Conservation (phyloP, 2,113 vertebrate genomes). For the Rhodinocichla rosea region DNA sequence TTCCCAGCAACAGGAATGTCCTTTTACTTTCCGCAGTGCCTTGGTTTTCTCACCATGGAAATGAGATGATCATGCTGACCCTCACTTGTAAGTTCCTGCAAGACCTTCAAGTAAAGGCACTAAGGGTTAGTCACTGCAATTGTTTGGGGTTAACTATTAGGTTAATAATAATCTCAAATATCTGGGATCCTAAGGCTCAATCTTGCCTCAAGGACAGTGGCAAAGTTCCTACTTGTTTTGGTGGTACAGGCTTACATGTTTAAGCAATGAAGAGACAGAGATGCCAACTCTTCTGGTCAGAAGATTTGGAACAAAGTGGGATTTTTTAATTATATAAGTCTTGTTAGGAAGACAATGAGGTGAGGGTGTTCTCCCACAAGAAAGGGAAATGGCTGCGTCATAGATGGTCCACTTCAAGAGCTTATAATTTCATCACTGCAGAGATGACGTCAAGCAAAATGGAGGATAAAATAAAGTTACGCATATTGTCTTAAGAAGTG, state of each 20-base stretch:
- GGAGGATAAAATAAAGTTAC: slow-evolving; percentile 41
- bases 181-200: neutral
- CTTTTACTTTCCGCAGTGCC: neutral
- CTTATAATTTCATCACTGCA: slow-evolving; percentile 18
- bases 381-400: slow-evolving; percentile 38
- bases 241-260: neutral
- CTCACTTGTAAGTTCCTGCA: neutral
- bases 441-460: slow-evolving; percentile 51
- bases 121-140: neutral
- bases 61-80: neutral
- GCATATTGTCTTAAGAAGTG: slow-evolving; percentile 36
- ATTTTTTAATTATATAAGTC: neutral
- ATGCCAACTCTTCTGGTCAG: neutral
- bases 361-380: neutral
- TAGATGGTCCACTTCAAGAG: slow-evolving; percentile 14
- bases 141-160: neutral
- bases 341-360: slow-evolving; percentile 35
- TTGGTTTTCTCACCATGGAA: neutral
- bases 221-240: neutral
- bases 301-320: neutral
- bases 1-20: neutral
- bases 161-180: neutral
- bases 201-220: neutral
- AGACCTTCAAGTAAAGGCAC: neutral
- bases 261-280: neutral